Conservation (phyloP, 2,888 invertebrate genomes). For the Sthenelais limicola region DNA sequence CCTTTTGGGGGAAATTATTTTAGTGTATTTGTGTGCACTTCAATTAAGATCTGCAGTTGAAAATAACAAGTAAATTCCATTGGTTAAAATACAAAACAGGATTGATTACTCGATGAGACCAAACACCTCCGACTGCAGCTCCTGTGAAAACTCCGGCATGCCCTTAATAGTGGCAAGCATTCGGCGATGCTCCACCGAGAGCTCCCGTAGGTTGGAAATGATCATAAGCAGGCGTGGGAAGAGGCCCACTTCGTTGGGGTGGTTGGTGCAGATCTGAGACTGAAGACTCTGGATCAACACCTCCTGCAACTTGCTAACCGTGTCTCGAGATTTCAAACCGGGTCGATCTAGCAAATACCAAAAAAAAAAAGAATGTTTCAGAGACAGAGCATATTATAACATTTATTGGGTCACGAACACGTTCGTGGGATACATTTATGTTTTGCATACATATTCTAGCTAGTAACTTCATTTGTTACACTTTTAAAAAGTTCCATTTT, state of each 20-base stretch:
- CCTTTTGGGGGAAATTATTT: too few species aligned
- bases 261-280: conserved; percentile 62
- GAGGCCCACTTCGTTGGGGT: conserved; percentile 57
- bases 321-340: conserved; percentile 67
- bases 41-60: too few species aligned
- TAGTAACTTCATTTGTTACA: too few species aligned
- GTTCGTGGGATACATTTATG: too few species aligned
- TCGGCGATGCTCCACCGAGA: conserved; percentile 69
- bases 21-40: too few species aligned
- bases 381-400: too few species aligned
- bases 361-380: too few species aligned
- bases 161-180: conserved; percentile 59
- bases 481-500: too few species aligned
- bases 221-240: conserved; percentile 71
- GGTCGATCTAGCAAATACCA: conserved; percentile 69
- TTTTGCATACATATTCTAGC: too few species aligned
- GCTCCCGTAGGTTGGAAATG: conserved; percentile 69
- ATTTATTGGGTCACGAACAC: too few species aligned
- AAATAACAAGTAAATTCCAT: too few species aligned
- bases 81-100: too few species aligned
- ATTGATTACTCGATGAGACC: conserved; percentile 42
- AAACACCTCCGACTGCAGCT: conserved; percentile 40
- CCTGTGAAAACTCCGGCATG: conserved; percentile 40
- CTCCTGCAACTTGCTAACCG: conserved; percentile 68
- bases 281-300: conserved; percentile 68